Evolutionary conservation across 30 jellyfish, hydroid and myxozoan species (phyloP), one percentile per base, ranked within the genome.

Genomic region (Aurelia sp.): DNA sequence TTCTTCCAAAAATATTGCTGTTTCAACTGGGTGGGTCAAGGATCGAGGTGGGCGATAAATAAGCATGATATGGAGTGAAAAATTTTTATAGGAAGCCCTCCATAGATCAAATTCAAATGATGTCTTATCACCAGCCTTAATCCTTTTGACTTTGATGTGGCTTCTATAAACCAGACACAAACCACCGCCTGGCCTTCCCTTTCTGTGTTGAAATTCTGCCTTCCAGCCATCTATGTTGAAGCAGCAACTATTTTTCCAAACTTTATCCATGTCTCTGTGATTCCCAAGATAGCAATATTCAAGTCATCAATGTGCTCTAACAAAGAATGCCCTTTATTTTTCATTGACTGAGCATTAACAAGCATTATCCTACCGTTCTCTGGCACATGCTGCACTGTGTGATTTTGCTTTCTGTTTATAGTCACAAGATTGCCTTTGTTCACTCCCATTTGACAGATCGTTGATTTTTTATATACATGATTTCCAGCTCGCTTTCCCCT

Each of bases 301-400:
- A 64, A 64, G 33, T 64, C 75, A 64, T 64, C 75, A 64, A 64
- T 64, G 75, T 64, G 75, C 75, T 1, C 75, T 64, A 27, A 3
- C 75, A 64, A 64, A 4, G 75, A 1, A 64, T 64, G 75, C 75
- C 3, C 75, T 64, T 64, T 64, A 64, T 64, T 64, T 64, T 64
- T 64, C 75, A 64, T 64, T 64, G 2, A 64, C 75, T 64, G 75
- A 64, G 75, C 75, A 64, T 64, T 64, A 64, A 64, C 75, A 64
- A 27, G 75, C 75, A 64, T 64, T 64, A 64, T 64, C 75, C 75
- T 64, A 64, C 3, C 0, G 2, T 64, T 64, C 2, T 64, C 75
- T 27, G 75, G 3, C 2, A 64, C 0, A 0, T 64, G 33, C 33
- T 64, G 75, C 75, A 64, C 44, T 64, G 1, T 21, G 75, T 64